Evolutionary conservation across 1,140 invertebrate species (phyloP).

Genomic region (Cherax destructor): DNA sequence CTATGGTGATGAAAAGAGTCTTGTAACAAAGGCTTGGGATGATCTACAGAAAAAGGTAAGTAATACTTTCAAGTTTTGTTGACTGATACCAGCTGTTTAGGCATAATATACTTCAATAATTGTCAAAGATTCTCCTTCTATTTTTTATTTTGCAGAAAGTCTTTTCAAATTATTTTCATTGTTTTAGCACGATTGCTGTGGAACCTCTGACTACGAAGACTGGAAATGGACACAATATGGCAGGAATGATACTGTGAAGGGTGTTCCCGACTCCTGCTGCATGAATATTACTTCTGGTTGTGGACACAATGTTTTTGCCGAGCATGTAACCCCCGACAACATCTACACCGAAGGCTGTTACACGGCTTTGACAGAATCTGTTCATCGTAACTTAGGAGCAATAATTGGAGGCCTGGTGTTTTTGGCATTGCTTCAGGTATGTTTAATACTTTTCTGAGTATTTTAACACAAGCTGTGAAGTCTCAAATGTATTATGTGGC

Average conservation of each 20-base stretch:
- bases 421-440: conserved; percentile 60
- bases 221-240: conserved; percentile 43
- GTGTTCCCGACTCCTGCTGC: conserved; percentile 70
- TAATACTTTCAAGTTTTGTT: neutral
- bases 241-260: neutral
- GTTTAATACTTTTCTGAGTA: neutral
- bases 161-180: neutral
- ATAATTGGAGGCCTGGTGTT: conserved; percentile 68
- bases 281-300: neutral
- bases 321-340: neutral
- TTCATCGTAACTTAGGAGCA: conserved; percentile 49
- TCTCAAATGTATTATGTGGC: too few species aligned
- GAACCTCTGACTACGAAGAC: conserved; percentile 54
- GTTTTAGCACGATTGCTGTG: conserved; percentile 70
- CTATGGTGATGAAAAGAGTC: conserved; percentile 26
- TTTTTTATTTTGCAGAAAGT: too few species aligned
- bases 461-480: too few species aligned
- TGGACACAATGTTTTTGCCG: neutral
- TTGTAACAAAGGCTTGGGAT: conserved; percentile 64
- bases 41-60: conserved; percentile 66
- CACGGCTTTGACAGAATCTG: conserved; percentile 14
- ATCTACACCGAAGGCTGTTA: conserved; percentile 68
- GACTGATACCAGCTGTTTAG: neutral
- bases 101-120: too few species aligned
- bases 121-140: too few species aligned